These are phyloP conservation scores for Oryctolagus cuniculus DNA, from an alignment of 2,113 vertebrate species.

Conservation along the genomic window DNA sequence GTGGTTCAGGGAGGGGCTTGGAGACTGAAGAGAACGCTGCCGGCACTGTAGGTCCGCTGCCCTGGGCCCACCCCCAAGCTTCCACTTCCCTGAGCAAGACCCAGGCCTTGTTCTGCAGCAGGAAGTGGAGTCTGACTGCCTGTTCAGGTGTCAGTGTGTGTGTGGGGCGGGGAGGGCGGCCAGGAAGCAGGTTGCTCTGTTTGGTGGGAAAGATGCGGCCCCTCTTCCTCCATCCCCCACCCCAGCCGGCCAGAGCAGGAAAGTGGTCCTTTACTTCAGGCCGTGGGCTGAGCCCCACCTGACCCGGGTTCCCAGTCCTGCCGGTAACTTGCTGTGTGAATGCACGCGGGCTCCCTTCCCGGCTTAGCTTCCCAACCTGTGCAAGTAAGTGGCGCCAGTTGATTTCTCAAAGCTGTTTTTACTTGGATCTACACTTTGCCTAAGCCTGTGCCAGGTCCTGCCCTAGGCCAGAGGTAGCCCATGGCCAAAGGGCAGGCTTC, in stretches of 20 bases:
- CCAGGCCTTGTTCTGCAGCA: neutral
- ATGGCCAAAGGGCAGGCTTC: neutral
- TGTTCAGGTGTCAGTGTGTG: neutral
- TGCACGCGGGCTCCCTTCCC: neutral
- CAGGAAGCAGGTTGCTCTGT: conserved; percentile 13
- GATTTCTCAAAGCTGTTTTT: conserved; percentile 46
- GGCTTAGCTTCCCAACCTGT: conserved; percentile 39
- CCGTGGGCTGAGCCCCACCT: neutral
- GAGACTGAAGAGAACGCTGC: neutral
- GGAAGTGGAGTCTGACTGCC: neutral
- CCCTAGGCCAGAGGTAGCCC: neutral
- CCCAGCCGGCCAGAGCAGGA: neutral
- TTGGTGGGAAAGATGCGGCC: conserved; percentile 28
- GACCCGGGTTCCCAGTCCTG: neutral
- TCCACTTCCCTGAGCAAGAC: neutral
- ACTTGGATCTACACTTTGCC: conserved; percentile 29
- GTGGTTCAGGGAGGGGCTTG: neutral
- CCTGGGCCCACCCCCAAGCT: neutral
- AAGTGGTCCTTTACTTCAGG: conserved; percentile 9
- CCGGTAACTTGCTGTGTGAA: conserved; percentile 12
- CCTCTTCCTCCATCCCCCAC: neutral
- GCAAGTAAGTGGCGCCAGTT: neutral
- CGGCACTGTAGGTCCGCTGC: neutral
- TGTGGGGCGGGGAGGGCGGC: neutral
- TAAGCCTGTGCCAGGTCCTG: neutral